Evolutionary conservation across 1,140 invertebrate genomes (phyloP), one percentile per base, ranked within the genome.

Genomic region (Drosophila parvula): DNA sequence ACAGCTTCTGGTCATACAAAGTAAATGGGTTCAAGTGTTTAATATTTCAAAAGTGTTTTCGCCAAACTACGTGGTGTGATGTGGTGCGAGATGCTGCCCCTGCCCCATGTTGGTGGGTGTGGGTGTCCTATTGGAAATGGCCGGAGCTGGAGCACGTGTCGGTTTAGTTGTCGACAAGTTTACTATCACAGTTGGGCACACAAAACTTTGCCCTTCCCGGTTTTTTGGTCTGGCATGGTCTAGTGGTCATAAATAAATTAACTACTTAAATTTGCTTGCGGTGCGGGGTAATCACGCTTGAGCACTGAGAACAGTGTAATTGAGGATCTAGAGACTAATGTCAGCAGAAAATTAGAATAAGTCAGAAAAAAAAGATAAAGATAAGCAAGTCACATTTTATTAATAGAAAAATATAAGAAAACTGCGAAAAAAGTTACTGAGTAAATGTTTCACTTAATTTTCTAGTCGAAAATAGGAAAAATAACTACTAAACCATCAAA

Each of bases 11-110:
- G 61, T 43, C 79, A 64, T 67, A 74, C 61, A 50, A 59, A 79
- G 69, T 86, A 63, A 86, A 79, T 79, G 68, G 76, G 79, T 88
- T 86, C 79, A 84, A 83, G 81, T 84, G 65, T 76, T 79, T 79
- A 62, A 81, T 79, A 81, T 65, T 83, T 83, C 63, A 85, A 86
- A 85, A 86, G 82, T 82, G 75, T 81, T 78, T 73, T 73, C 65
- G 51, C 65, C 45, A 62, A 67, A 78, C 56, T 78, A 77, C 74
- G 74, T 77, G 74, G 62, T 77, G 43, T 69, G 68, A 45, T 68
- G 64, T 70, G 50, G 64, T 55, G 65, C 69, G 44, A 71, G 32
- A 59, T 50, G 51, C 41, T 69, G 36, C 36, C 57, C 43, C 43
- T 7, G 22, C 22, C 22, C 4, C 41, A 16, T 34, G 28, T 28